phyloP scores from a whole-genome alignment of 2,113 vertebrate genomes.

The human region GRCh38 chr9:29239001-29239500 shows the following conservation, averaged over 20 bases:
- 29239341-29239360: not conserved
- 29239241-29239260: not conserved
- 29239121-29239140: not conserved
- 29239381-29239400: not conserved
- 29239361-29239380: not conserved
- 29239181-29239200: not conserved
- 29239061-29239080: not conserved
- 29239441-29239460: not conserved
- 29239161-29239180: not conserved
- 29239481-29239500: not conserved
- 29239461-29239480: not conserved
- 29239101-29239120: not conserved
- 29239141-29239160: not conserved
- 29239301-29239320: not conserved
- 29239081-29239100: not conserved
- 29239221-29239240: not conserved
- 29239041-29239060: not conserved
- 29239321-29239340: not conserved
- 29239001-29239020: not conserved
- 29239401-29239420: not conserved
- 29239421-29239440: not conserved
- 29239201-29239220: not conserved
- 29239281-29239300: not conserved
- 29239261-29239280: not conserved
- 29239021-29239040: constrained; percentile 22